Evolutionary conservation across 1,140 invertebrate species (phyloP).

Genomic region (Listronotus bonariensis): DNA sequence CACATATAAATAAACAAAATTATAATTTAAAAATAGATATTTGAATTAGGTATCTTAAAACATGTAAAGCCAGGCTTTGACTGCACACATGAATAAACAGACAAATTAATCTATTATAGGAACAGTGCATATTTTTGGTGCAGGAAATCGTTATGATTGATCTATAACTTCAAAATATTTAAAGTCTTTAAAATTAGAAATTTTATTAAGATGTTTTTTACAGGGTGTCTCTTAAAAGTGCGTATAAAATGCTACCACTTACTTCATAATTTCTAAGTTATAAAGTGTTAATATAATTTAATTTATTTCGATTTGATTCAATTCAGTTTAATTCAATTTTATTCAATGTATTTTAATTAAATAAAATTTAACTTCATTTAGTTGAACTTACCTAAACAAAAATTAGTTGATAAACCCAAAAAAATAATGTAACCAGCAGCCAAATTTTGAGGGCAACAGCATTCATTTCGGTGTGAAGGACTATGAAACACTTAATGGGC

Average conservation of each 20-base stretch:
- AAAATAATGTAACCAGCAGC: slow-evolving; percentile 17
- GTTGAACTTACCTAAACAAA: slow-evolving; percentile 29
- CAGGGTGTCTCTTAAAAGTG: too few relatives aligned
- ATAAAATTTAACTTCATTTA: too few relatives aligned
- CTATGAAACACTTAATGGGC: slow-evolving; percentile 14
- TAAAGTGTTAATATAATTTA: too few relatives aligned
- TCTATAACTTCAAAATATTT: slow-evolving; percentile 6
- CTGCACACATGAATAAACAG: slow-evolving; percentile 23
- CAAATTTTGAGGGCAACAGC: slow-evolving; percentile 25
- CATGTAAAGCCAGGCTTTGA: slow-evolving; percentile 10
- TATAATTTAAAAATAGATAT: slow-evolving; percentile 23
- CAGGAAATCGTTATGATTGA: slow-evolving; percentile 5
- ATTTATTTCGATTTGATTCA: too few relatives aligned
- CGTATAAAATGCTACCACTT: too few relatives aligned
- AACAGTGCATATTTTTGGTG: slow-evolving; percentile 16
- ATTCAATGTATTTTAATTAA: too few relatives aligned
- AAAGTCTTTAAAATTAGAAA: not conserved
- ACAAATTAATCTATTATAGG: slow-evolving; percentile 16
- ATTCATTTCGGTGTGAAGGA: slow-evolving; percentile 27
- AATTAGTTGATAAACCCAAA: slow-evolving; percentile 10
- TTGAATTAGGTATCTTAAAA: slow-evolving; percentile 1
- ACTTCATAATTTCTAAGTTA: too few relatives aligned
- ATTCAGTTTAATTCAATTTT: too few relatives aligned
- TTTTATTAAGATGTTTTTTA: too few relatives aligned
- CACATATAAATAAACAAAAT: slow-evolving; percentile 20